These are phyloP conservation scores for Sisyra nigra DNA, from an alignment of 2,888 invertebrate genomes.

Conservation along the genomic window DNA sequence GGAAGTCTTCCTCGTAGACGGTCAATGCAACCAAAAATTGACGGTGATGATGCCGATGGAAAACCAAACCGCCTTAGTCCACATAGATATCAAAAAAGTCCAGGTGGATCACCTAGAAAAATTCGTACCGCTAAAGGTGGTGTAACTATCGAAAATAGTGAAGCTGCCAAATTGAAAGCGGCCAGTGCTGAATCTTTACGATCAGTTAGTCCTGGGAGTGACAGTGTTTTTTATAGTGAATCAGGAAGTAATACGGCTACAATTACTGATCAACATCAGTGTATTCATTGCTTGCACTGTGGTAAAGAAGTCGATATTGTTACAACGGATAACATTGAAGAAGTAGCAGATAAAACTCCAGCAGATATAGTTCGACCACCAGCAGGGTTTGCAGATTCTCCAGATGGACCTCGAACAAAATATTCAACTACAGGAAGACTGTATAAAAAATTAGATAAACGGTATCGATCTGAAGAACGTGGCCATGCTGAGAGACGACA, in stretches of 20 bases:
- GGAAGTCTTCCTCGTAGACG: constrained; percentile 44
- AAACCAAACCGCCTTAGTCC: constrained; percentile 20
- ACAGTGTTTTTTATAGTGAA: constrained; percentile 80
- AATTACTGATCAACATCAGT: constrained; percentile 23
- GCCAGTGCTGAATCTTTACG: constrained; percentile 74
- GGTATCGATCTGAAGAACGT: constrained; percentile 67
- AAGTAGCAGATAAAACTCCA: constrained; percentile 19
- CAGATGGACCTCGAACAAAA: constrained; percentile 30
- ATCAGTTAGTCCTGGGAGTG: constrained; percentile 81
- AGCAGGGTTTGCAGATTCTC: constrained; percentile 78
- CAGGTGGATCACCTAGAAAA: constrained; percentile 36
- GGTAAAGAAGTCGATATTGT: constrained; percentile 51
- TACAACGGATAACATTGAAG: constrained; percentile 24
- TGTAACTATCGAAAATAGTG: constrained; percentile 19
- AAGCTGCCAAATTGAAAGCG: constrained; percentile 49
- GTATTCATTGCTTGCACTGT: constrained; percentile 63
- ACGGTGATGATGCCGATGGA: constrained; percentile 7
- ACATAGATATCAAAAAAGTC: constrained; percentile 26
- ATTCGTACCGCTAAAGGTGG: constrained; percentile 23
- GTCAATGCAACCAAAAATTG: constrained; percentile 29
- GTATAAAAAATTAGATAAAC: constrained; percentile 65
- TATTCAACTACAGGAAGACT: constrained; percentile 37
- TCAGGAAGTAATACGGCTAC: constrained; percentile 36
- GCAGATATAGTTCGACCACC: constrained; percentile 72
- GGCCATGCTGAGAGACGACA: constrained; percentile 38